These are phyloP conservation scores for Drosophila hamatofila DNA, from an alignment of 2,888 invertebrate species.

Conservation along the genomic window DNA sequence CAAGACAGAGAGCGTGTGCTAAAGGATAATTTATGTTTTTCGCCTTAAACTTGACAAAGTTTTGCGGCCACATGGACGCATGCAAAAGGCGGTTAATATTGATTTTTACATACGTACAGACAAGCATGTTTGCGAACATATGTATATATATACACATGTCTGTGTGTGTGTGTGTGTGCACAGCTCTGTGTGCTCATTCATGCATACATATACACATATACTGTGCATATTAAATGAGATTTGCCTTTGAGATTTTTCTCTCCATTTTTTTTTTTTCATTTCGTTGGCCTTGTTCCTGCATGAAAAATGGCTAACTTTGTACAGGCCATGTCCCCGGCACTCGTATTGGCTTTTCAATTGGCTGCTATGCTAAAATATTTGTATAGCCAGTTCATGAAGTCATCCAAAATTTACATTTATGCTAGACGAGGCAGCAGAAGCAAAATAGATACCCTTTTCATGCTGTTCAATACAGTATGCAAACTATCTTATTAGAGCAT, in stretches of 20 bases:
- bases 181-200: conserved; percentile 15
- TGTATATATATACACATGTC: background rate
- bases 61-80: conserved; percentile 42
- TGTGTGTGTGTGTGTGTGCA: conserved; percentile 17
- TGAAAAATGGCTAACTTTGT: conserved; percentile 8
- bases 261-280: background rate
- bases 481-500: background rate
- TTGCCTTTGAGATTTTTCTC: conserved; percentile 37
- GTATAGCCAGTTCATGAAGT: conserved; percentile 20
- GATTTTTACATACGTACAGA: conserved; percentile 36
- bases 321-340: background rate
- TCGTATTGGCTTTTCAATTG: conserved; percentile 3
- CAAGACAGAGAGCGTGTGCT: conserved; percentile 11
- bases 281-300: conserved; percentile 12
- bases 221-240: conserved; percentile 51
- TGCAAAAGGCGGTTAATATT: conserved; percentile 46
- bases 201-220: conserved; percentile 21
- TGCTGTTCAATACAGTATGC: background rate
- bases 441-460: background rate
- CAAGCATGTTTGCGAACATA: conserved; percentile 1
- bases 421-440: no score
- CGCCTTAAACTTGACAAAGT: conserved; percentile 67
- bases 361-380: conserved; percentile 14
- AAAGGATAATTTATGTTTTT: conserved; percentile 65
- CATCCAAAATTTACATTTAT: conserved; percentile 13